Evolutionary conservation across 2,113 vertebrate genomes (phyloP), one percentile per base, ranked within the genome.

Genomic region (Fulica atra): DNA sequence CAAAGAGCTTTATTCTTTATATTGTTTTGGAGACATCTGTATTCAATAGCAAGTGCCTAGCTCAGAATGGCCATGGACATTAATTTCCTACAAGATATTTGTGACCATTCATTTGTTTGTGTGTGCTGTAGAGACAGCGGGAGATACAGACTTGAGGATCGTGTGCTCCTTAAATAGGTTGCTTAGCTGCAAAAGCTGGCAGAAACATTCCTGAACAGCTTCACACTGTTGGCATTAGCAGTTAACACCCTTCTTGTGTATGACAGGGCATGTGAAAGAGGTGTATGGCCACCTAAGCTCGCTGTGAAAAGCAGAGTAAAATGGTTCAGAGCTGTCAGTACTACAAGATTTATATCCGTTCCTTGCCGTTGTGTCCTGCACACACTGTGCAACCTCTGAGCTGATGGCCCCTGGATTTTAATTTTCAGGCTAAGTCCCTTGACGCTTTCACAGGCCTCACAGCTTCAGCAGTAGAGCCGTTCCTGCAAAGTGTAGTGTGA

Each of bases 301-400:
- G 4, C 78, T 88, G 91, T 36, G 83, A 86, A 91, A 91, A 83
- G 71, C 42, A 56, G 59, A 85, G 29, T 65, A 66, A 95, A 96
- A 86, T 38, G 36, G 24, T 74, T 92, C 91, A 82, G 44, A 82
- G 46, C 70, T 95, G 92, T 87, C 88, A 90, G 72, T 21, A 25
- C 18, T 53, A 40, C 36, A 84, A 28, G 65, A 69, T 78, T 82
- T 88, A 17, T 59, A 54, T 70, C 87, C 4, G 0, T 54, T 85
- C 59, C 70, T 73, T 42, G 50, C 40, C 68, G 19, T 36, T 70
- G 38, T 12, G 33, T 57, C 64, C 81, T 89, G 71, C 35, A 17
- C 0, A 0, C 29, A 23, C 14, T 0, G 0, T 71, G 69, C 50
- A 80, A 7, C 36, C 48, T 84, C 74, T 51, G 42, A 87, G 53